Conservation (phyloP, 2,113 vertebrate genomes). For the Scomber scombrus region DNA sequence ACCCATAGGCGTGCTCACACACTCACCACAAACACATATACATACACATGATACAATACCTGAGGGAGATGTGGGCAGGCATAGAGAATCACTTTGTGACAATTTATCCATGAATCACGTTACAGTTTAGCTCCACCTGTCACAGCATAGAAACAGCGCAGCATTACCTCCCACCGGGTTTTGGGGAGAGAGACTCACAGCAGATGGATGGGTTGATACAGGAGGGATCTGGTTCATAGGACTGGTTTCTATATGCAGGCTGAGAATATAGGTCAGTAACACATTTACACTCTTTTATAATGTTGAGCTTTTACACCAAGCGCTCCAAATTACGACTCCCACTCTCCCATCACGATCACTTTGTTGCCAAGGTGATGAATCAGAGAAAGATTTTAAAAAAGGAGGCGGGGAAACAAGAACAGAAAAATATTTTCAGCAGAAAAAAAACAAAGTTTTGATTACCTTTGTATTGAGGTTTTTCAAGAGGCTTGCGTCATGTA, state of each 20-base stretch:
- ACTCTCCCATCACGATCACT: constrained; percentile 59
- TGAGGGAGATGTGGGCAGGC: constrained; percentile 32
- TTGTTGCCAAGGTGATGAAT: constrained; percentile 75
- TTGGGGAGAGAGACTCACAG: constrained; percentile 63
- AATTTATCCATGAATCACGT: constrained; percentile 58
- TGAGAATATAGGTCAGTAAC: constrained; percentile 77
- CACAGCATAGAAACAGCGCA: constrained; percentile 44
- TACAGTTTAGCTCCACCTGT: constrained; percentile 56
- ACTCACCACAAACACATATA: constrained; percentile 1
- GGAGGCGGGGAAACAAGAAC: constrained; percentile 18
- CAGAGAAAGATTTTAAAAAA: constrained; percentile 10
- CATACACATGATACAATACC: constrained; percentile 29
- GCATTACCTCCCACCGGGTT: constrained; percentile 63
- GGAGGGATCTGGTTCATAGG: constrained; percentile 70
- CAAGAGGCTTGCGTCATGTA: neutral
- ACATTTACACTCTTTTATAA: constrained; percentile 75
- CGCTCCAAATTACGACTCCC: constrained; percentile 66
- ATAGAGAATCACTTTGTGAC: constrained; percentile 57
- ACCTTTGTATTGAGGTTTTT: constrained; percentile 10
- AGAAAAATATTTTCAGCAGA: constrained; percentile 20
- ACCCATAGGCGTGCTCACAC: neutral
- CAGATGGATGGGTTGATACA: constrained; percentile 74
- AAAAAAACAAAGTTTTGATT: constrained; percentile 20
- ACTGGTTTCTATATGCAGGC: constrained; percentile 70
- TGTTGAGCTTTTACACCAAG: constrained; percentile 59